These are phyloP conservation scores for Indri indri DNA, from an alignment of 2,113 vertebrate species.

Conservation along the genomic window DNA sequence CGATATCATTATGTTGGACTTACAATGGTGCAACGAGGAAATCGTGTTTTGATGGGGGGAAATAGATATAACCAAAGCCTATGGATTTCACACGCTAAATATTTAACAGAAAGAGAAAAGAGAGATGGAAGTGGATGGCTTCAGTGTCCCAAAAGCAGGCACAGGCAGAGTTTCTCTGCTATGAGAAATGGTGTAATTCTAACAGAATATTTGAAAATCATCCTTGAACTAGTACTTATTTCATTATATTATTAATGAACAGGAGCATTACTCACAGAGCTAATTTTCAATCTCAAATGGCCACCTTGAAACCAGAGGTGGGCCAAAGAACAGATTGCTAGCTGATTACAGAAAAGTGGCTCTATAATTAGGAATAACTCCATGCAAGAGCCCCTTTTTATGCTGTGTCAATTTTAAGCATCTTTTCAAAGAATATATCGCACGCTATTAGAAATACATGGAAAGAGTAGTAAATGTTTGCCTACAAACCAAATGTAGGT, in stretches of 20 bases:
- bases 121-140: conserved; percentile 19
- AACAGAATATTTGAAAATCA: conserved; percentile 50
- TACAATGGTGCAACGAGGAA: neutral
- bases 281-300: conserved; percentile 73
- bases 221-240: conserved; percentile 51
- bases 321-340: conserved; percentile 49
- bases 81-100: conserved; percentile 65
- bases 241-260: conserved; percentile 70
- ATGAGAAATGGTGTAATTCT: conserved; percentile 53
- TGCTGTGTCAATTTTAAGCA: neutral
- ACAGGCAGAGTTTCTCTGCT: conserved; percentile 65
- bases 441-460: neutral
- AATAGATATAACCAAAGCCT: neutral
- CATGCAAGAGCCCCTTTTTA: neutral
- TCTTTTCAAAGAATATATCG: neutral
- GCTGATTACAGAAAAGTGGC: conserved; percentile 30
- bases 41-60: neutral
- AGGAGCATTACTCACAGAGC: conserved; percentile 47
- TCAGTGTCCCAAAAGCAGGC: conserved; percentile 57
- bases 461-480: neutral
- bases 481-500: neutral
- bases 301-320: conserved; percentile 61
- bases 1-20: neutral
- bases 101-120: conserved; percentile 74
- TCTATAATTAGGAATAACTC: conserved; percentile 67